A percentile compares a stretch with the other conserved stretches of the same genome.
These are phyloP conservation scores for Tetramorium alpestre DNA, from an alignment of 1,140 invertebrate species.

Conservation along the genomic window DNA sequence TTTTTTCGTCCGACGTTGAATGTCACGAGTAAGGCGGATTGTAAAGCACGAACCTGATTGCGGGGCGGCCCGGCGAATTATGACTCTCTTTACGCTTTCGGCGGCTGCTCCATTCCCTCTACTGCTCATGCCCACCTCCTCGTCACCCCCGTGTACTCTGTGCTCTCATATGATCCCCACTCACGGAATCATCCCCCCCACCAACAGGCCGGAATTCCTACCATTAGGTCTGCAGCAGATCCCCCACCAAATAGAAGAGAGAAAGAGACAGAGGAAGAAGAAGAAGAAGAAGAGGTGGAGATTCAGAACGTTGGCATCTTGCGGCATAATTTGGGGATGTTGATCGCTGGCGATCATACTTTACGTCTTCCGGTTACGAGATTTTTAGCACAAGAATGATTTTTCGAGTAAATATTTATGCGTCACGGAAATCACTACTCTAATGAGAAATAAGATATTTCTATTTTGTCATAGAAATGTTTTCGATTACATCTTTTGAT, in stretches of 20 bases:
- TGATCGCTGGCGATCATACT: conserved; percentile 46
- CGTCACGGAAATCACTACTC: neutral
- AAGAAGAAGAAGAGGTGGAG: neutral
- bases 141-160: conserved; percentile 51
- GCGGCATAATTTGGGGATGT: conserved; percentile 68
- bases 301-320: conserved; percentile 64
- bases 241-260: conserved; percentile 20
- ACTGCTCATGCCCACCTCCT: conserved; percentile 53
- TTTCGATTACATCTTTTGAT: neutral
- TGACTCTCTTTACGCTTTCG: conserved; percentile 81
- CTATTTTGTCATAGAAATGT: neutral
- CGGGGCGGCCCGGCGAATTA: conserved; percentile 82
- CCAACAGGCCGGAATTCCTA: neutral
- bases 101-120: conserved; percentile 72
- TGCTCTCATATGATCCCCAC: conserved; percentile 61
- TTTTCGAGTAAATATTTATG: neutral
- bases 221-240: neutral
- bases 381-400: conserved; percentile 38
- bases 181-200: conserved; percentile 37
- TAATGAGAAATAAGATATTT: neutral
- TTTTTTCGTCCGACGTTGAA: conserved; percentile 52
- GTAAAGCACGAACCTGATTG: conserved; percentile 80
- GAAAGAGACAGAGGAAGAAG: neutral
- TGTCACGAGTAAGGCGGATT: conserved; percentile 65
- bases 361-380: conserved; percentile 36